A percentile compares a stretch with the other conserved stretches of the same genome.
Conservation (phyloP, 2,113 vertebrate species). For the Osmerus mordax region DNA sequence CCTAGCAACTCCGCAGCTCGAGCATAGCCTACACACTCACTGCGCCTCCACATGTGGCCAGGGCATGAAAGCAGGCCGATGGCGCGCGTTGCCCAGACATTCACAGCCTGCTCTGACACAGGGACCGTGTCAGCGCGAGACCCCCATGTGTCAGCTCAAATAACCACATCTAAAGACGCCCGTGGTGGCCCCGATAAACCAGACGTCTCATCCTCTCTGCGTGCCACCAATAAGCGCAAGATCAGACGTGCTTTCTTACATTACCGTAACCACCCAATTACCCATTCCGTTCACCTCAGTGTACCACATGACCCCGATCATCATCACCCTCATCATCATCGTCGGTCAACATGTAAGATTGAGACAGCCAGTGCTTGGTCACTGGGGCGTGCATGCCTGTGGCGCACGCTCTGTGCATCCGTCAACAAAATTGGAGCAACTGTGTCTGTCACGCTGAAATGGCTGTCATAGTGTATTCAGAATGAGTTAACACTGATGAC, state of each 20-base stretch:
- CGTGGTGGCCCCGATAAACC: constrained; percentile 48
- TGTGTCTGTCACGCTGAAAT: constrained; percentile 27
- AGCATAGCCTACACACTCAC: constrained; percentile 43
- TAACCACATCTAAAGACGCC: constrained; percentile 53
- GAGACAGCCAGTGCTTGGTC: constrained; percentile 26
- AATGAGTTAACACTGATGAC: background rate
- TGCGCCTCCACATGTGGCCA: constrained; percentile 47
- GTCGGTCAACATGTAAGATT: constrained; percentile 15
- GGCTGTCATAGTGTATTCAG: constrained; percentile 25
- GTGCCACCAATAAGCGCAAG: background rate
- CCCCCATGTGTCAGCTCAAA: constrained; percentile 63
- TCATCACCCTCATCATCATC: background rate
- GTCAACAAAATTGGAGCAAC: constrained; percentile 27
- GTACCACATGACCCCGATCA: background rate
- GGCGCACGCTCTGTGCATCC: constrained; percentile 17
- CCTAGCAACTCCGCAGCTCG: constrained; percentile 20
- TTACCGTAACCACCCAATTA: background rate
- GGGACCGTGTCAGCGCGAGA: constrained; percentile 63
- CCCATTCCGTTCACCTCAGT: background rate
- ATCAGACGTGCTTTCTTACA: background rate
- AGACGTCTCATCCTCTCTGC: constrained; percentile 29
- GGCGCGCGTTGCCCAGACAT: constrained; percentile 55
- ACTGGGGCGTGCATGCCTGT: constrained; percentile 17
- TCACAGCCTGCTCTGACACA: constrained; percentile 59
- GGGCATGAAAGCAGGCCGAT: constrained; percentile 30